Conservation (phyloP, 2,113 vertebrate species). For the Smithornis capensis region DNA sequence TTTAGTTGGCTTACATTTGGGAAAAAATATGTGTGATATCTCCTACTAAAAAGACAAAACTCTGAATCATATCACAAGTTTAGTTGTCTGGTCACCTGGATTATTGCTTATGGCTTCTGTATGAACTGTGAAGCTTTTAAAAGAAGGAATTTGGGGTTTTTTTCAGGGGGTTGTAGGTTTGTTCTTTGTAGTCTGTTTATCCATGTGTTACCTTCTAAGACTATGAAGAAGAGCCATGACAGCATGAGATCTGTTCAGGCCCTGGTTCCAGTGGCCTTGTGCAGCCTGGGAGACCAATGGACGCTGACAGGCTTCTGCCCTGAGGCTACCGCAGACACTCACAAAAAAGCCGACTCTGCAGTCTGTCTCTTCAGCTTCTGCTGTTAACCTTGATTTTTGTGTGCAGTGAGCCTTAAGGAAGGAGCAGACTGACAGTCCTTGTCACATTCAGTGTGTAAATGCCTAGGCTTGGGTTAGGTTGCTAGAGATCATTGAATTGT, state of each 20-base stretch:
- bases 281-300: slow-evolving; percentile 28
- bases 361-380: slow-evolving; percentile 49
- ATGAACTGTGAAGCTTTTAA: not conserved
- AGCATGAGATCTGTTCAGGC: slow-evolving; percentile 3
- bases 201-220: not conserved
- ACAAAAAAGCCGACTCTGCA: slow-evolving; percentile 57
- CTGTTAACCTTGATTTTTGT: slow-evolving; percentile 51
- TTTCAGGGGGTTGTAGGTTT: not conserved
- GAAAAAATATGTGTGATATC: too few species aligned
- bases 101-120: not conserved
- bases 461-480: not conserved
- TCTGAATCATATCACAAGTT: not conserved
- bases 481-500: not conserved
- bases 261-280: slow-evolving; percentile 30
- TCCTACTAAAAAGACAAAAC: not conserved
- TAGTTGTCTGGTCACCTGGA: not conserved
- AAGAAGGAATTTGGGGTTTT: not conserved
- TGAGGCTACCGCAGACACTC: not conserved
- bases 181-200: not conserved
- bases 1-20: not conserved
- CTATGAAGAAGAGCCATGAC: slow-evolving; percentile 28
- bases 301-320: slow-evolving; percentile 71
- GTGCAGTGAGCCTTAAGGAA: not conserved
- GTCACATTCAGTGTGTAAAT: not conserved
- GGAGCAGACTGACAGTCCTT: not conserved